Evolutionary conservation across 2,888 invertebrate species (phyloP).

Genomic region (Marronus borbonicus): DNA sequence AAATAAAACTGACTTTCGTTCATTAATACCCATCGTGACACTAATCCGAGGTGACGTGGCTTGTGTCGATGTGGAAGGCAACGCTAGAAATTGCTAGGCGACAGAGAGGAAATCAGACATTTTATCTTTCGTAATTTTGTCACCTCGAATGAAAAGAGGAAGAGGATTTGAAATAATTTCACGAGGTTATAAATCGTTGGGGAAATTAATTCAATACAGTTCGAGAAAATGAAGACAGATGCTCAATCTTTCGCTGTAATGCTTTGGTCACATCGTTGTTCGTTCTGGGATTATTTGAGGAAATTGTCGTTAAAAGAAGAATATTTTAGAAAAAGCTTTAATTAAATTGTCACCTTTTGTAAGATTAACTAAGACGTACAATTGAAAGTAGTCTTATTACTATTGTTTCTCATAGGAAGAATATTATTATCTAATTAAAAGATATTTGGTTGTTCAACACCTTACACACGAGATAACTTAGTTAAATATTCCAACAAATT

Average conservation of each 20-base stretch:
- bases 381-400: no score
- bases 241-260: not conserved
- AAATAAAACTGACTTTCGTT: constrained; percentile 30
- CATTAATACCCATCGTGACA: constrained; percentile 34
- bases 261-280: not conserved
- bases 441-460: no score
- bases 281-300: not conserved
- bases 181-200: constrained; percentile 34
- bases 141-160: constrained; percentile 2
- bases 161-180: constrained; percentile 28
- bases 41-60: not conserved
- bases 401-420: no score
- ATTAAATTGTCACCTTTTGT: no score
- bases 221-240: constrained; percentile 7
- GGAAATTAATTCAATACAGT: constrained; percentile 37
- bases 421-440: no score
- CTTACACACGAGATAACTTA: no score
- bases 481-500: no score
- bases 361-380: no score
- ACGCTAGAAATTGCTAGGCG: not conserved
- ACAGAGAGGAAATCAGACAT: constrained; percentile 28
- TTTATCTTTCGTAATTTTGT: constrained; percentile 39
- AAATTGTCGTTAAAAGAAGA: not conserved
- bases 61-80: not conserved
- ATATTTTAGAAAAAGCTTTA: no score